A percentile compares a stretch with the other conserved stretches of the same genome.
Conservation (phyloP, 2,113 vertebrate genomes). For the Mustela nigripes region DNA sequence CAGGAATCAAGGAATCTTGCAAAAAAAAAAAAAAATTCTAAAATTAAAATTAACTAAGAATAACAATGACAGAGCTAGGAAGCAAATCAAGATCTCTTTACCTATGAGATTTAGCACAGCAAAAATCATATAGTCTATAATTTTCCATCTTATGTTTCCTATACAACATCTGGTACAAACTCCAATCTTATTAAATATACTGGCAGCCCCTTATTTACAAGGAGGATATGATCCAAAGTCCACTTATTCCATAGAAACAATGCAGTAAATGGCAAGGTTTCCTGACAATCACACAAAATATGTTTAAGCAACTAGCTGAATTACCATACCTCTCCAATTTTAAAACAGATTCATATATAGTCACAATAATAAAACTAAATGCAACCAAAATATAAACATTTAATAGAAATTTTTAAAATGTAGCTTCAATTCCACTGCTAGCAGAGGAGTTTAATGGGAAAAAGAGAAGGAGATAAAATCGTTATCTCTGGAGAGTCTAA, state of each 20-base stretch:
- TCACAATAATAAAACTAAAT: not conserved
- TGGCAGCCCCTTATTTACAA: not conserved
- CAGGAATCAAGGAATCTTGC: not conserved
- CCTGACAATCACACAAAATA: not conserved
- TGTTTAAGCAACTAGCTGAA: not conserved
- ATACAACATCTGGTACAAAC: not conserved
- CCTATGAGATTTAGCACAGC: not conserved
- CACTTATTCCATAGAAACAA: slow-evolving; percentile 6
- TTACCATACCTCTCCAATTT: slow-evolving; percentile 10
- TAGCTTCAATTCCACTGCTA: not conserved
- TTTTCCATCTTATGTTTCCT: not conserved
- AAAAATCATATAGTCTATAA: not conserved
- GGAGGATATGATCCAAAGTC: not conserved
- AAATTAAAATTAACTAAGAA: slow-evolving; percentile 37
- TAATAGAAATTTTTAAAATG: not conserved
- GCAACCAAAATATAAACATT: not conserved
- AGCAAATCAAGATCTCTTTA: slow-evolving; percentile 6
- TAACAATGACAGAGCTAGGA: not conserved
- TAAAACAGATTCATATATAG: not conserved
- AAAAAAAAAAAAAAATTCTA: not conserved
- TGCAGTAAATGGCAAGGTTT: slow-evolving; percentile 3
- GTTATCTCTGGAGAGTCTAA: not conserved
- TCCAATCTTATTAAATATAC: not conserved
- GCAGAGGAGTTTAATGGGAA: not conserved
- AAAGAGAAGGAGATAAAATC: not conserved